Conservation (phyloP, 2,888 invertebrate species). For the Brenthis hecate region DNA sequence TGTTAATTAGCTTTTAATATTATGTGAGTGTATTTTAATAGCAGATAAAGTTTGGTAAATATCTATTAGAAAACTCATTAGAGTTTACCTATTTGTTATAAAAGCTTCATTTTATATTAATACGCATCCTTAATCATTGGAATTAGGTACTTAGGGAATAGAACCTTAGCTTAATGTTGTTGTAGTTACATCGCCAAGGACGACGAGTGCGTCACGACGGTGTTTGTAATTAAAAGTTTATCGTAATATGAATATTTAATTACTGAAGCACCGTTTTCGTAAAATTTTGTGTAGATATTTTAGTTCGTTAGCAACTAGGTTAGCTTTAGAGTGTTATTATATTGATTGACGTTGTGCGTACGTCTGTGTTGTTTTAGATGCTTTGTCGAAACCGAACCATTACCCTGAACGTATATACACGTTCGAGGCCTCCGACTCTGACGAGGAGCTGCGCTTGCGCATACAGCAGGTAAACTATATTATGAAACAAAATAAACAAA, state of each 20-base stretch:
- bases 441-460: constrained; percentile 78
- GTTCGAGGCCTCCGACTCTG: constrained; percentile 77
- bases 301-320: constrained; percentile 35
- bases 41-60: not conserved
- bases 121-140: constrained; percentile 26
- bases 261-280: constrained; percentile 6
- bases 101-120: constrained; percentile 20
- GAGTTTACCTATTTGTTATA: constrained; percentile 1
- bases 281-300: constrained; percentile 20
- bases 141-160: constrained; percentile 21
- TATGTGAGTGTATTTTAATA: not conserved
- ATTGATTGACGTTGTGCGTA: constrained; percentile 69
- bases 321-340: constrained; percentile 38
- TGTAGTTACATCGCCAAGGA: constrained; percentile 26
- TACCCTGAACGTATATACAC: constrained; percentile 79
- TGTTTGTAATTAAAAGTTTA: constrained; percentile 40
- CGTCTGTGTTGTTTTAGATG: constrained; percentile 82
- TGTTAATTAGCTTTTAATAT: constrained; percentile 2
- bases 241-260: constrained; percentile 18
- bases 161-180: constrained; percentile 30
- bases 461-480: constrained; percentile 69
- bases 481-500: constrained; percentile 10
- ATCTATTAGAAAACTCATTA: constrained; percentile 1
- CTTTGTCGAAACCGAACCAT: constrained; percentile 81
- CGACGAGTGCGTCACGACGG: constrained; percentile 51